A percentile compares a stretch with the other conserved stretches of the same genome.
These are phyloP conservation scores for Hemiprocne comata DNA, from an alignment of 2,113 vertebrate species.

Conservation along the genomic window DNA sequence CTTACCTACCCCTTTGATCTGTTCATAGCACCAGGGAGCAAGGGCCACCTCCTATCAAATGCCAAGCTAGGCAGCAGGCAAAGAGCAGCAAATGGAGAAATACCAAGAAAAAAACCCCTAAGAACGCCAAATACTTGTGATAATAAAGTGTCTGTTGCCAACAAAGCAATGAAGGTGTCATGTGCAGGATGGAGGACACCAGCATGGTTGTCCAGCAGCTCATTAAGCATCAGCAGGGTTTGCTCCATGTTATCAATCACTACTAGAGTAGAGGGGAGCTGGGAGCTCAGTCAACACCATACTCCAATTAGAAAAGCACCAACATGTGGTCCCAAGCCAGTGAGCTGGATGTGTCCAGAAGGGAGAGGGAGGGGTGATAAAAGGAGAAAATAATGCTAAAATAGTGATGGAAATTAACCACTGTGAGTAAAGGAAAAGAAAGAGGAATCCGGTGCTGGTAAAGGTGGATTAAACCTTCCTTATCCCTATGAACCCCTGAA, in stretches of 20 bases:
- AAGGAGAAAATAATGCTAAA: neutral
- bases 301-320: neutral
- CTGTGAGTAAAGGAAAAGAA: neutral
- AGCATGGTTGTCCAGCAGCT: neutral
- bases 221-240: neutral
- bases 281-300: neutral
- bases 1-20: neutral
- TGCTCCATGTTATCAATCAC: neutral
- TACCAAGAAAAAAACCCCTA: neutral
- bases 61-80: neutral
- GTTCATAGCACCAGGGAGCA: neutral
- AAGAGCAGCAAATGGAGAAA: neutral
- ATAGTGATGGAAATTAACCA: neutral
- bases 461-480: conserved; percentile 14
- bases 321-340: neutral
- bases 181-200: neutral
- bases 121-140: neutral
- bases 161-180: neutral
- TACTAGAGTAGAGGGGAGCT: neutral
- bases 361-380: neutral
- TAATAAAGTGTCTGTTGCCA: neutral
- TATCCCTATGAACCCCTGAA: neutral
- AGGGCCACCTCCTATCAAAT: neutral
- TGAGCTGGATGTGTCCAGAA: neutral
- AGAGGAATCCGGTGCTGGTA: neutral